Base-by-base conservation (phyloP, 2,113 vertebrate genomes). In the Zosterops hypoxanthus region DNA sequence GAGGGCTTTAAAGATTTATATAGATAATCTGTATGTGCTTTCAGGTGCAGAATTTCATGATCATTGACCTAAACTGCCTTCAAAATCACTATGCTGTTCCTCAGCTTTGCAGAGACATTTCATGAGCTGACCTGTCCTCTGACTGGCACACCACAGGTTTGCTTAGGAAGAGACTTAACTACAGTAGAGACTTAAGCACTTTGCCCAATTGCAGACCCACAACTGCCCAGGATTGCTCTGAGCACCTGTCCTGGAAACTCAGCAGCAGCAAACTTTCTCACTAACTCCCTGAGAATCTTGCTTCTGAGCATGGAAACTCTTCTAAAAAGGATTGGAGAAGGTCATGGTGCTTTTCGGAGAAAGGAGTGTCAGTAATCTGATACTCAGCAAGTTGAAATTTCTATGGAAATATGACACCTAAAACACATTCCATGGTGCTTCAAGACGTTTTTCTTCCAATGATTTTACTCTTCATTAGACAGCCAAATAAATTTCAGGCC, bases 1-100 rank as follows among this genome's bases (percentile, higher is more conserved):
- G 25, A 91, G 31, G 20, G 22, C 41, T 93, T 88, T 65, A 69
- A 93, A 92, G 70, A 69, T 87, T 84, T 92, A 64, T 90, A n/a
- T 53, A 82, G 88, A 77, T 88, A 69, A 88, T 82, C n/a, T 82
- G 25, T 70, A 65, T 34, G 49, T 90, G 36, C 49, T 90, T 92
- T 82, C 24, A 39, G 70, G 66, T 50, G 59, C 57, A 88, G 46
- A 85, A 93, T 90, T 90, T 92, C 63, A 53, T 76, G 75, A 69
- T 69, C 20, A 42, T 85, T 80, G 78, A 82, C 59, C 61, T 68
- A 72, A 92, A 80, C 20, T 69, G 25, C 53, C 50, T 90, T 88
- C 49, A 50, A 49, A 80, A 84, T 79, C 70, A 56, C 55, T 72
- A 20, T 0, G 0, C 36, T 87, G 16, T 46, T 82, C 75, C 57